Conservation (phyloP, 1,140 invertebrate genomes). For the Drosophila teissieri region DNA sequence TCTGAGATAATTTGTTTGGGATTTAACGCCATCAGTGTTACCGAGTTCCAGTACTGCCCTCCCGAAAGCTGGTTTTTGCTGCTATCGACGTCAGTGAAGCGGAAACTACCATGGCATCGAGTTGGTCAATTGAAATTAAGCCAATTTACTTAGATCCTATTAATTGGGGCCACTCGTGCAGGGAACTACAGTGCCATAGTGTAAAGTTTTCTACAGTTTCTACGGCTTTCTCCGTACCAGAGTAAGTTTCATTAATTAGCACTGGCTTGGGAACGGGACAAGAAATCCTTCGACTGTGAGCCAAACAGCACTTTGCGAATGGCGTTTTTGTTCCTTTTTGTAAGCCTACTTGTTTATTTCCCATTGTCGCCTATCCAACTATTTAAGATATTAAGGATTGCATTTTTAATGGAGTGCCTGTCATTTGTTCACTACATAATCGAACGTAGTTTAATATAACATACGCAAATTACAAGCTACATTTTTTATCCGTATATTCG, state of each 20-base stretch:
- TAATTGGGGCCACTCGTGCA: constrained; percentile 65
- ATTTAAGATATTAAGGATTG: not conserved
- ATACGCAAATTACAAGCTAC: not conserved
- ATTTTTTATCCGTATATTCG: not conserved
- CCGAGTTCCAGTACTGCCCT: not conserved
- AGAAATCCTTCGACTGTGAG: constrained; percentile 5
- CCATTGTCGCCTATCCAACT: not conserved
- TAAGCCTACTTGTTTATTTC: not conserved
- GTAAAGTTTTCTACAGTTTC: constrained; percentile 18
- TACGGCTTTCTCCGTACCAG: constrained; percentile 15
- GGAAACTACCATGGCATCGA: constrained; percentile 28
- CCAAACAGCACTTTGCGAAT: constrained; percentile 1
- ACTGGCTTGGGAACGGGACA: constrained; percentile 13
- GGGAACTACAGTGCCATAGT: constrained; percentile 7
- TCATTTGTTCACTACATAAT: not conserved
- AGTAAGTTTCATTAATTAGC: constrained; percentile 71
- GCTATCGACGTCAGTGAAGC: constrained; percentile 33
- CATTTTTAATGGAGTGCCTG: not conserved
- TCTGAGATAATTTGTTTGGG: constrained; percentile 68
- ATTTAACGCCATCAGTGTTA: constrained; percentile 37
- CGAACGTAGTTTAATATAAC: not conserved
- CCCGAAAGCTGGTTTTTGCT: constrained; percentile 1
- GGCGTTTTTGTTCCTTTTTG: not conserved
- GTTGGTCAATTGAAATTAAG: constrained; percentile 63
- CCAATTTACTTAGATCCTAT: constrained; percentile 59